Percentiles rank a stretch among this genome's conserved stretches.
Evolutionary conservation across 1,140 invertebrate genomes (phyloP).

Genomic region (Drosophila albomicans): DNA sequence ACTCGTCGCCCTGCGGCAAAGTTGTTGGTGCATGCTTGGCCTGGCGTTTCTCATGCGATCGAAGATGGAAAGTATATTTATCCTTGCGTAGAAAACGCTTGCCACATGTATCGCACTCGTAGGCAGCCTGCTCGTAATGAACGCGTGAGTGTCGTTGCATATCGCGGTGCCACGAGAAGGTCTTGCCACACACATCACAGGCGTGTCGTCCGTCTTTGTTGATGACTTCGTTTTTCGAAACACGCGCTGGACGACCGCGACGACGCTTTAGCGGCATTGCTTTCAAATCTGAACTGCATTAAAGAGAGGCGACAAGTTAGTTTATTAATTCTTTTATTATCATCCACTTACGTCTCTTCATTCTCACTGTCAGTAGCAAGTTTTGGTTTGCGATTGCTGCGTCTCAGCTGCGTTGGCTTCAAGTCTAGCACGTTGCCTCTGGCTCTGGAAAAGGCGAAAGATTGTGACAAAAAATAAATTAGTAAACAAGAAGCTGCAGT

Average conservation of each 20-base stretch:
- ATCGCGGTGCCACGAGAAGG: slow-evolving; percentile 72
- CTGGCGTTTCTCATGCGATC: slow-evolving; percentile 46
- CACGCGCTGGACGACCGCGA: slow-evolving; percentile 56
- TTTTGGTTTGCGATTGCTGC: slow-evolving; percentile 53
- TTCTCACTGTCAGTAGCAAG: slow-evolving; percentile 40
- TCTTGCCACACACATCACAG: slow-evolving; percentile 63
- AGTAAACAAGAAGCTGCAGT: neutral
- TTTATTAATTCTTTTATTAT: neutral
- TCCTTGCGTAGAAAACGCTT: slow-evolving; percentile 71
- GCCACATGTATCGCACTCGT: slow-evolving; percentile 59
- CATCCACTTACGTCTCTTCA: slow-evolving; percentile 31
- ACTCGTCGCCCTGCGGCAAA: slow-evolving; percentile 40
- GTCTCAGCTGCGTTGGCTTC: slow-evolving; percentile 37
- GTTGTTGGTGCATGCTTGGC: slow-evolving; percentile 33
- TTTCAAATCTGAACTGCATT: neutral
- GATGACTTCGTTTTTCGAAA: slow-evolving; percentile 21
- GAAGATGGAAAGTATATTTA: slow-evolving; percentile 65
- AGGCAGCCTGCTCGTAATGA: slow-evolving; percentile 53
- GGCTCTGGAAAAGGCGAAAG: neutral
- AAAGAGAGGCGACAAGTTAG: neutral
- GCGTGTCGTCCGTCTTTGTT: slow-evolving; percentile 52
- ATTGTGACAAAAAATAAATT: neutral
- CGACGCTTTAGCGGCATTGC: slow-evolving; percentile 44
- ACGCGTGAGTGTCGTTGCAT: slow-evolving; percentile 67
- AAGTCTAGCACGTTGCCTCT: slow-evolving; percentile 7